Evolutionary conservation across 1,140 invertebrate genomes (phyloP).

Genomic region (Streblospio benedicti): DNA sequence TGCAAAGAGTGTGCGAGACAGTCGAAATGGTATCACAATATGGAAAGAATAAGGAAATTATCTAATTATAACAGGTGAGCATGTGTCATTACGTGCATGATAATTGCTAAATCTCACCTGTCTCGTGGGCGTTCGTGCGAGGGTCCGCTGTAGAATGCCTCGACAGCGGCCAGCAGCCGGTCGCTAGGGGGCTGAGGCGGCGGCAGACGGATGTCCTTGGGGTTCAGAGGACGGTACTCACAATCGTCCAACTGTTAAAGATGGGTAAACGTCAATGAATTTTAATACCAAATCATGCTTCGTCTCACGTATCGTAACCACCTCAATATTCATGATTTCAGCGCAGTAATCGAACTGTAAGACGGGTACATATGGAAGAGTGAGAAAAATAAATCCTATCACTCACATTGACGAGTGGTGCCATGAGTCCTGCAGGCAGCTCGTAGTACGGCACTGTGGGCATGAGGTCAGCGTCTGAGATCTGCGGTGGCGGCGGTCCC

Average conservation of each 20-base stretch:
- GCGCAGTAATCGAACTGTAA: too few species aligned
- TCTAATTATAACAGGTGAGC: too few species aligned
- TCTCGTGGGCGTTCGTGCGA: conserved; percentile 87
- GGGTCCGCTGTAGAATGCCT: conserved; percentile 87
- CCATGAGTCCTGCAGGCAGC: conserved; percentile 89
- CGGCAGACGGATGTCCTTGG: conserved; percentile 78
- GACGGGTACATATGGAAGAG: too few species aligned
- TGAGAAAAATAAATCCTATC: too few species aligned
- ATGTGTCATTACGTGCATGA: too few species aligned
- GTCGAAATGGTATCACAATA: too few species aligned
- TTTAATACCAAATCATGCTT: too few species aligned
- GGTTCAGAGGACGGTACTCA: conserved; percentile 80
- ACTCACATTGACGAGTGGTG: conserved; percentile 85
- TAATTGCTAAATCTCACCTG: too few species aligned
- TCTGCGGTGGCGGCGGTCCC: conserved; percentile 31
- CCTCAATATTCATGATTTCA: too few species aligned
- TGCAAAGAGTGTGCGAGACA: too few species aligned
- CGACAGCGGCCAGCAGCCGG: conserved; percentile 78
- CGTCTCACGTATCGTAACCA: too few species aligned
- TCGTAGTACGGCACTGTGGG: conserved; percentile 92
- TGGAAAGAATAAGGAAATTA: too few species aligned
- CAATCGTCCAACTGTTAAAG: conserved; percentile 69
- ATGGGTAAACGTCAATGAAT: conserved; percentile 18
- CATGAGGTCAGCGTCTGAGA: conserved; percentile 49
- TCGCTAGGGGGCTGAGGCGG: conserved; percentile 88